Base-by-base conservation (phyloP, 1,140 invertebrate genomes). In the Drosophila erecta region DNA sequence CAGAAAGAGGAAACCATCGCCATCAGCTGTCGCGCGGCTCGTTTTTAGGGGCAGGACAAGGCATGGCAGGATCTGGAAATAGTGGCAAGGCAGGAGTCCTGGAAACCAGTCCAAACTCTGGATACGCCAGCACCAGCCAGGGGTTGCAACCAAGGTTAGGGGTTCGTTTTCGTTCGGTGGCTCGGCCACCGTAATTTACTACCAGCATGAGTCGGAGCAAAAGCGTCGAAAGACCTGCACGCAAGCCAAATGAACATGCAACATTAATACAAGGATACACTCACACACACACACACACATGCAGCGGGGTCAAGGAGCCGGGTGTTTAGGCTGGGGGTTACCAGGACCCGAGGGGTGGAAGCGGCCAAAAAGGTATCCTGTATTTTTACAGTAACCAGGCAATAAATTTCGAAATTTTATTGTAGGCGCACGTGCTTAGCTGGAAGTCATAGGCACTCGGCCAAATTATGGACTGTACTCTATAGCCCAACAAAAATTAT, bases 181-280 rank as follows among this genome's bases (percentile, higher is more conserved):
- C 47, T 55, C 22, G 51, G 55, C 66, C 58, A 77, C 56, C 43
- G 60, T 79, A 75, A 86, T 86, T 86, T 78, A 86, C 66, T 73
- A 83, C 80, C 76, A 79, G 57, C 70, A 72, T 80, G 46, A 54
- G 47, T 54, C 46, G 47, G 62, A 59, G 59, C 41, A 57, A 37
- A 56, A 33, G 62, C 55, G 27, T 27, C 38, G n/a, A 35, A 70
- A 58, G 46, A 57, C 55, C 59, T 76, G 71, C 83, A 87, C 83
- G 79, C 83, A 86, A 86, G 38, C 78, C 59, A 22, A 83, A 83
- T 74, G 71, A 89, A 77, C 83, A 87, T 89, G 83, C 83, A 89
- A 87, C 79, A 83, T 83, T 65, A 77, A 77, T 76, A 73, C 35
- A 55, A 57, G 30, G 30, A 8, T 30, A 38, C 35, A 14, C 35